Conservation (phyloP, 2,113 vertebrate species). For the Hydrochoerus hydrochaeris region DNA sequence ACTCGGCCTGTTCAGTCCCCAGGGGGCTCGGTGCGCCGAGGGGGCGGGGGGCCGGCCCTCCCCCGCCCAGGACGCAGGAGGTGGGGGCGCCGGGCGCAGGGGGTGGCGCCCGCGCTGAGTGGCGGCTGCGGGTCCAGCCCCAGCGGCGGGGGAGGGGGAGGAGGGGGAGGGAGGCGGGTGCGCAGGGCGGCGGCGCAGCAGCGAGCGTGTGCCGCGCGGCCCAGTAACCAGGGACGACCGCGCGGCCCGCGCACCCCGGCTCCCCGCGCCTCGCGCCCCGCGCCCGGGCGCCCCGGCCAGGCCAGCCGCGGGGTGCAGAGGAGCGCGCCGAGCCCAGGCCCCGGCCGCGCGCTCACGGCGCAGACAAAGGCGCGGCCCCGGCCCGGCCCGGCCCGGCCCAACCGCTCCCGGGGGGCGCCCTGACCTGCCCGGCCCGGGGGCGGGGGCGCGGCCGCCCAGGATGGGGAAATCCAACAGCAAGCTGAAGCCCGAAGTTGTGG, state of each 20-base stretch:
- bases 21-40: neutral
- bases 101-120: slow-evolving; percentile 76
- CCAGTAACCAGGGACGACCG: slow-evolving; percentile 90
- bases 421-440: slow-evolving; percentile 63
- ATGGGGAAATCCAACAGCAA: slow-evolving; percentile 98
- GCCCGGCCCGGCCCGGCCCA: slow-evolving; percentile 58
- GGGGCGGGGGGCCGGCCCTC: neutral
- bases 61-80: neutral
- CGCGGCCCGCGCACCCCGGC: slow-evolving; percentile 71
- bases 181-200: slow-evolving; percentile 82
- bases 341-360: slow-evolving; percentile 27
- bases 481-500: slow-evolving; percentile 96
- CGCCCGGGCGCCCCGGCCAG: neutral
- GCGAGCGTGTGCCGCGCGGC: slow-evolving; percentile 86
- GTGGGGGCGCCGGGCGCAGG: slow-evolving; percentile 60
- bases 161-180: slow-evolving; percentile 79
- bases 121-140: slow-evolving; percentile 79
- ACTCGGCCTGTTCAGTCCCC: neutral
- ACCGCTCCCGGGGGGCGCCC: slow-evolving; percentile 67
- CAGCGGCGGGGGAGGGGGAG: slow-evolving; percentile 75
- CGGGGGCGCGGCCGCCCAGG: slow-evolving; percentile 73
- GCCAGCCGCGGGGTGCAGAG: neutral
- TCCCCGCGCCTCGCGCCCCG: slow-evolving; percentile 44
- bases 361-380: slow-evolving; percentile 63
- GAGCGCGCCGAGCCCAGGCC: neutral